These are phyloP conservation scores for Tokudaia muenninki DNA, from an alignment of 2,797 vertebrate species.

Conservation along the genomic window DNA sequence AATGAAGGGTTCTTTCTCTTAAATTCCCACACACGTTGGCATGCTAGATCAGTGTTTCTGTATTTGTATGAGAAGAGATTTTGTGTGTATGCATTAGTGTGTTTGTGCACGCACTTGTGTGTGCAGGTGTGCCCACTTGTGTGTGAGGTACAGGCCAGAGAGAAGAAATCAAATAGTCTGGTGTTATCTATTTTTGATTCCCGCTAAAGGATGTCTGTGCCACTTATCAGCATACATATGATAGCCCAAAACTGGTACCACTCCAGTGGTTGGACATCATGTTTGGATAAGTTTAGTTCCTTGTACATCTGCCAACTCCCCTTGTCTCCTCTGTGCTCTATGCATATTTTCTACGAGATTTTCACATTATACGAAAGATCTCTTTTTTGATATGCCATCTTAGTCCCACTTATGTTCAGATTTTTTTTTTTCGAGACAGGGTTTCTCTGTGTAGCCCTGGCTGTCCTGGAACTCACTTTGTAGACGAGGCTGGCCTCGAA, in stretches of 20 bases:
- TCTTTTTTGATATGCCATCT: not conserved
- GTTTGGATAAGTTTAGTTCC: no score
- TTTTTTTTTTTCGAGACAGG: not conserved
- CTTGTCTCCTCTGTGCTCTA: not conserved
- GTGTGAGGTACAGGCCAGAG: not conserved
- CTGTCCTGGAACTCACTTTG: no score
- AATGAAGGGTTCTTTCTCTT: not conserved
- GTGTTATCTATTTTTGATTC: not conserved
- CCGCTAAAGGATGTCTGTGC: not conserved
- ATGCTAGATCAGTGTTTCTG: not conserved
- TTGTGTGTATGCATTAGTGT: not conserved
- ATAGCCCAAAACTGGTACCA: not conserved
- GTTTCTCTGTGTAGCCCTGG: no score
- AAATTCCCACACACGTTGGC: not conserved
- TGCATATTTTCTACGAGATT: not conserved
- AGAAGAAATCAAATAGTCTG: not conserved
- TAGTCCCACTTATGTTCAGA: not conserved
- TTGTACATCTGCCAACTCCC: not conserved
- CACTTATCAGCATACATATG: no score
- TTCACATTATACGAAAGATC: not conserved
- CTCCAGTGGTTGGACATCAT: not conserved
- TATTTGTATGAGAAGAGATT: not conserved
- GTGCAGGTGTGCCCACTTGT: not conserved
- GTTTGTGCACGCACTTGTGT: not conserved
- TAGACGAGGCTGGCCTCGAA: no score